A percentile compares a stretch with the other conserved stretches of the same genome.
Conservation (phyloP, 2,888 invertebrate genomes). For the Lithophane leautieri region DNA sequence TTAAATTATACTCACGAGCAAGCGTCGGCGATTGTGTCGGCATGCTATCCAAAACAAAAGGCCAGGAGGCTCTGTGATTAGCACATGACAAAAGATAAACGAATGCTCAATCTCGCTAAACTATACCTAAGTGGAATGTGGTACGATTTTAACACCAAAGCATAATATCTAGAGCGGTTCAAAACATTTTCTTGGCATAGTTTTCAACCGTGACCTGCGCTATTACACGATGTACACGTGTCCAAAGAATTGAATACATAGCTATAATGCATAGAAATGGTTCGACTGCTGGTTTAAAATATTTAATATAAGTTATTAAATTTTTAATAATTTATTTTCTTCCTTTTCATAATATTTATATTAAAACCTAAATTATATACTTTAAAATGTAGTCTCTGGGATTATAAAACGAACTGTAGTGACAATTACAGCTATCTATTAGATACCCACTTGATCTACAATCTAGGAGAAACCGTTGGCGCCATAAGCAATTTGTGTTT, state of each 20-base stretch:
- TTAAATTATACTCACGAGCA: too few relatives aligned
- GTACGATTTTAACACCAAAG: constrained; percentile 17
- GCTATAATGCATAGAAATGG: background rate
- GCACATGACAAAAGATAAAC: background rate
- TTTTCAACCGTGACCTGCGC: constrained; percentile 39
- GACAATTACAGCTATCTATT: background rate
- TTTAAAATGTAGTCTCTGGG: too few relatives aligned
- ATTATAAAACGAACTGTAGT: background rate
- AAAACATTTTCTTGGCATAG: constrained; percentile 43
- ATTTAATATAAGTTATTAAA: too few relatives aligned
- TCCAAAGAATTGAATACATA: constrained; percentile 15
- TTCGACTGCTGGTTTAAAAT: background rate
- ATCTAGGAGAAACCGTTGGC: background rate
- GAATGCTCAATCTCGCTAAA: background rate
- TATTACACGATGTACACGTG: constrained; percentile 42
- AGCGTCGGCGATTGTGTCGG: too few relatives aligned
- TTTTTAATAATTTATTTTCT: too few relatives aligned
- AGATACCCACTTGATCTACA: background rate
- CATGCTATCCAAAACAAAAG: too few relatives aligned
- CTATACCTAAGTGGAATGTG: background rate
- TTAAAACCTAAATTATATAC: too few relatives aligned
- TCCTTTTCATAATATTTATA: too few relatives aligned
- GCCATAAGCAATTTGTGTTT: background rate
- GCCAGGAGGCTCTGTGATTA: background rate
- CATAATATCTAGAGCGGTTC: constrained; percentile 12